Percentiles rank a stretch among this genome's conserved stretches.
Evolutionary conservation across 92 coral and sea anemone genomes (phyloP).

Genomic region (Porites lobata): DNA sequence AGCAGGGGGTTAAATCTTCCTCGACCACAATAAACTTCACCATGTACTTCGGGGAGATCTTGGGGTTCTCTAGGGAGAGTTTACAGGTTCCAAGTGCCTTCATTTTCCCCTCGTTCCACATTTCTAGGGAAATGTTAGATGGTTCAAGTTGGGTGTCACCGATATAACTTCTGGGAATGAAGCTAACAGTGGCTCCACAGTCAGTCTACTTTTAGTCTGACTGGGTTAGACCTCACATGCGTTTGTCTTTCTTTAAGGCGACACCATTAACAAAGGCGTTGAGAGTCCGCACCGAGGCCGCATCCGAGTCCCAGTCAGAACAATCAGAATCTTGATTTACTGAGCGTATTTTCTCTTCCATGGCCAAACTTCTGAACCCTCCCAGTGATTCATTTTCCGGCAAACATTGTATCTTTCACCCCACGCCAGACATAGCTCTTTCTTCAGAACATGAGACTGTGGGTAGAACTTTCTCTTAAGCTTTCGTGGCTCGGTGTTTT

Average conservation of each 20-base stretch:
- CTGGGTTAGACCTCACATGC: slow-evolving; percentile 1
- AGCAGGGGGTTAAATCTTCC: too few relatives aligned
- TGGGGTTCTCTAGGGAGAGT: too few relatives aligned
- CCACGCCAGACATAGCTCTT: slow-evolving; percentile 22
- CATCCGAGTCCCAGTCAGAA: slow-evolving; percentile 46
- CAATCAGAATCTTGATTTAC: slow-evolving; percentile 5
- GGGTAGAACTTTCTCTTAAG: slow-evolving; percentile 39
- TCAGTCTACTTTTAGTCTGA: slow-evolving; percentile 8
- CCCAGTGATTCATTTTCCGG: slow-evolving; percentile 33
- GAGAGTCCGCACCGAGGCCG: slow-evolving; percentile 42
- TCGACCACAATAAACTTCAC: too few relatives aligned
- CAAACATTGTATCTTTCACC: slow-evolving; percentile 30
- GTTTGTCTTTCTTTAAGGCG: slow-evolving; percentile 7
- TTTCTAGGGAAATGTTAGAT: too few relatives aligned
- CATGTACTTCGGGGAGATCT: too few relatives aligned
- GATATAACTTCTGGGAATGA: slow-evolving; percentile 11
- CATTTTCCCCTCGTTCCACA: too few relatives aligned
- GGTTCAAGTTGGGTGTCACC: neutral
- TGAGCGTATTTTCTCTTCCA: neutral
- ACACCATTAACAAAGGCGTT: slow-evolving; percentile 46
- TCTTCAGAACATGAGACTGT: slow-evolving; percentile 13
- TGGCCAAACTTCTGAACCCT: slow-evolving; percentile 16
- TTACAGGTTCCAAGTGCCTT: too few relatives aligned
- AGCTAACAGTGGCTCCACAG: slow-evolving; percentile 13
- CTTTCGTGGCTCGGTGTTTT: neutral